Conservation (phyloP, 2,113 vertebrate genomes). For the Rafetus swinhoei region DNA sequence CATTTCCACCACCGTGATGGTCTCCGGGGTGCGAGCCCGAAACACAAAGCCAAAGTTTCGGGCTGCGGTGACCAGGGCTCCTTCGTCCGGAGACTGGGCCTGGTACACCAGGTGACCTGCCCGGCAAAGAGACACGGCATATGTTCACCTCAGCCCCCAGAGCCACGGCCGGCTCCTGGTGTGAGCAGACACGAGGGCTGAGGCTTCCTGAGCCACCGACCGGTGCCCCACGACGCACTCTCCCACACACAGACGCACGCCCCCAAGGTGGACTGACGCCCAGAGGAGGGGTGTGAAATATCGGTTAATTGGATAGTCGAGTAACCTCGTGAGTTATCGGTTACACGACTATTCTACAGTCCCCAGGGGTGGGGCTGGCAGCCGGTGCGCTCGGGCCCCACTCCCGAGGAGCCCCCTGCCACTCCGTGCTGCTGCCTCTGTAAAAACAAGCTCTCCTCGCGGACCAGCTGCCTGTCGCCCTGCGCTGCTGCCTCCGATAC, state of each 20-base stretch:
- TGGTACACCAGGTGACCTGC: slow-evolving; percentile 90
- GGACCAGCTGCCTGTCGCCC: too few relatives aligned
- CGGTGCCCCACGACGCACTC: too few relatives aligned
- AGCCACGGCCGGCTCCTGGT: not conserved
- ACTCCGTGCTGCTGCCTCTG: too few relatives aligned
- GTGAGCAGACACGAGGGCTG: not conserved
- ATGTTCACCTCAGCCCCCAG: not conserved
- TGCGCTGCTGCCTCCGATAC: too few relatives aligned
- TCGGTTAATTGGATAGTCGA: too few relatives aligned
- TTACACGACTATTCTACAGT: too few relatives aligned
- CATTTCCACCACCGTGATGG: slow-evolving; percentile 88
- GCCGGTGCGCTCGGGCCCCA: too few relatives aligned
- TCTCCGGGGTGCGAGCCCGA: slow-evolving; percentile 88
- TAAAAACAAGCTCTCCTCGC: too few relatives aligned
- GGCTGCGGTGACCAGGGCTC: slow-evolving; percentile 93
- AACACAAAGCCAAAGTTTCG: slow-evolving; percentile 97
- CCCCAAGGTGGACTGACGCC: not conserved
- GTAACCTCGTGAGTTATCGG: too few relatives aligned
- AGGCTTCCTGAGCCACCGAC: not conserved
- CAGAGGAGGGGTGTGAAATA: not conserved
- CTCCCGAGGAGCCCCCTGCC: too few relatives aligned
- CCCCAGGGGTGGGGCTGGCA: too few relatives aligned
- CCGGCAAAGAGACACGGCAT: not conserved
- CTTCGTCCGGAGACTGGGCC: slow-evolving; percentile 97
- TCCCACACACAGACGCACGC: rapidly evolving